Conservation (phyloP, 2,113 vertebrate species). For the Diadophis punctatus region DNA sequence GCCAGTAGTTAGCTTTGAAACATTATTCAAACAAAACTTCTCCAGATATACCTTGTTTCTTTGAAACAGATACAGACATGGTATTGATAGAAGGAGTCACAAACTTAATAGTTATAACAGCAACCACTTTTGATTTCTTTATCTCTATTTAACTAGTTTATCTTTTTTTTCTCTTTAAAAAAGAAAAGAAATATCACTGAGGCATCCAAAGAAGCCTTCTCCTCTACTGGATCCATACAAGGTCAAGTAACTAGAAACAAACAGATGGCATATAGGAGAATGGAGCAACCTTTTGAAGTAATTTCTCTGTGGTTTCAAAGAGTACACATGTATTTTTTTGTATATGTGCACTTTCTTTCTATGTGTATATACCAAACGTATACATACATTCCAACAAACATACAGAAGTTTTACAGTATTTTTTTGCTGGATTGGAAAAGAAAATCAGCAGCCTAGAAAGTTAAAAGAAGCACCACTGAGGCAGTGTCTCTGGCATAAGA, state of each 20-base stretch:
- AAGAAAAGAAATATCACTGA: neutral
- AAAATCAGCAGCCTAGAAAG: neutral
- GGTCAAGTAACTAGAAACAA: neutral
- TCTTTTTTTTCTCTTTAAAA: neutral
- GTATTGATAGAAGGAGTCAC: neutral
- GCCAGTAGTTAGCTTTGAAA: neutral
- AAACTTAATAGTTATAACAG: neutral
- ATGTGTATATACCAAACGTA: neutral
- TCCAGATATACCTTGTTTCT: neutral
- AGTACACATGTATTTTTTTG: neutral
- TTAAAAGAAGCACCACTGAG: neutral
- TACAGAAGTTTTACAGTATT: neutral
- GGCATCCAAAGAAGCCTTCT: neutral
- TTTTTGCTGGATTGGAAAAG: neutral
- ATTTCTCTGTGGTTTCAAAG: neutral
- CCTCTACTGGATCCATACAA: neutral
- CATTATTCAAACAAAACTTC: neutral
- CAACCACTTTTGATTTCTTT: neutral
- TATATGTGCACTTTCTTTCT: neutral
- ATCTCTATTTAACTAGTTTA: neutral
- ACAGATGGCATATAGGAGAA: neutral
- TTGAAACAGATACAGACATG: neutral
- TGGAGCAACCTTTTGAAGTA: slow-evolving; percentile 30
- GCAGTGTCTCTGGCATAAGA: no score
- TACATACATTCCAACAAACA: neutral